A percentile compares a stretch with the other conserved stretches of the same genome.
These are phyloP conservation scores for Ladona fulva DNA, from an alignment of 1,140 invertebrate genomes.

Conservation along the genomic window DNA sequence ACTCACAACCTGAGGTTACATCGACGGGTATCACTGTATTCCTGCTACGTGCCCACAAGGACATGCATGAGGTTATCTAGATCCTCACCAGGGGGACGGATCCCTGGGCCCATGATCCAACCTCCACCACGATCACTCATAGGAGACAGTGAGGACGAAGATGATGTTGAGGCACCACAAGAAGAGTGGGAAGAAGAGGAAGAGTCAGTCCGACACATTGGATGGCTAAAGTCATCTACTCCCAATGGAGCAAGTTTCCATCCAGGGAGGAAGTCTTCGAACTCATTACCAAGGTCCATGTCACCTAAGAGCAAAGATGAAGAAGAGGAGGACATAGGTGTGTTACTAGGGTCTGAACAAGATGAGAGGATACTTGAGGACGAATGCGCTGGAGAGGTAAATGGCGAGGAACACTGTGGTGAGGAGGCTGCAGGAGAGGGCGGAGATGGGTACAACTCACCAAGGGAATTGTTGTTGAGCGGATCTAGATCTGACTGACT, in stretches of 20 bases:
- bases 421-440: conserved; percentile 42
- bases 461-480: conserved; percentile 57
- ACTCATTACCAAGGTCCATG: conserved; percentile 27
- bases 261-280: conserved; percentile 48
- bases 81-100: conserved; percentile 18
- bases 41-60: conserved; percentile 25
- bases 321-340: conserved; percentile 13
- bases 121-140: conserved; percentile 12
- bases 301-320: conserved; percentile 33
- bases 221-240: conserved; percentile 56
- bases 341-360: neutral
- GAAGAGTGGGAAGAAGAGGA: neutral
- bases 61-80: conserved; percentile 27
- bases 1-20: neutral
- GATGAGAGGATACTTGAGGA: conserved; percentile 6
- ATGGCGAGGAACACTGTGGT: neutral
- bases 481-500: conserved; percentile 75
- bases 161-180: neutral
- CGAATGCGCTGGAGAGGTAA: conserved; percentile 17
- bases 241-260: conserved; percentile 53
- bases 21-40: neutral
- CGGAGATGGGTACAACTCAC: conserved; percentile 44
- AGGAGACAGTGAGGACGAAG: conserved; percentile 4
- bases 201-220: conserved; percentile 29
- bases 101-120: conserved; percentile 17